These are phyloP conservation scores for Istiophorus platypterus DNA, from an alignment of 2,113 vertebrate genomes.

Conservation along the genomic window DNA sequence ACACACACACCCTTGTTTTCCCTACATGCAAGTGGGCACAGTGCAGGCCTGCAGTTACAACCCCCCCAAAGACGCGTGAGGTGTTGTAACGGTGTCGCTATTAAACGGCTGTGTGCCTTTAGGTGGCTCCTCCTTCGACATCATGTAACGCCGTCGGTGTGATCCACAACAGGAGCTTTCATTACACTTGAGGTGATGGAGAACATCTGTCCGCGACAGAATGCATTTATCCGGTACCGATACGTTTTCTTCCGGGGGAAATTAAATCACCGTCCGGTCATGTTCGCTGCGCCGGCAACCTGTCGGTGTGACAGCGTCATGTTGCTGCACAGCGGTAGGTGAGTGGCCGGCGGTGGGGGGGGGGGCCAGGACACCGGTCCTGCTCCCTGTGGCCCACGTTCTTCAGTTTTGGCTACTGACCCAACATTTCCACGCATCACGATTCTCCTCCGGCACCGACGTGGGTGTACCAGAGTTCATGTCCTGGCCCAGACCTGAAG, in stretches of 20 bases:
- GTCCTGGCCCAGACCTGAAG: too few relatives aligned
- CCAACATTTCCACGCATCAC: too few relatives aligned
- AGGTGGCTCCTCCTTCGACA: background rate
- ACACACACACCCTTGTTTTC: slow-evolving; percentile 2
- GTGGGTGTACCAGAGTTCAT: too few relatives aligned
- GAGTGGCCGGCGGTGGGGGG: too few relatives aligned
- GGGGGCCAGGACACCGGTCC: too few relatives aligned
- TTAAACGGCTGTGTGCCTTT: background rate
- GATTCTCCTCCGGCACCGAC: too few relatives aligned
- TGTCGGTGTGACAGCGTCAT: background rate
- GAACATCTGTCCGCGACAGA: background rate
- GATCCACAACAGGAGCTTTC: background rate
- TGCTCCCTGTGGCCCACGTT: too few relatives aligned
- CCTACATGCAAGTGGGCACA: slow-evolving; percentile 9
- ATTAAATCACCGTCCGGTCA: too few relatives aligned
- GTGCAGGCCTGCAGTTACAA: background rate
- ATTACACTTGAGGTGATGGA: background rate
- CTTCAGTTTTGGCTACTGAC: too few relatives aligned
- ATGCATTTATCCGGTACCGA: background rate
- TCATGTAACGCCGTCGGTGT: background rate
- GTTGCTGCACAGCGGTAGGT: too few relatives aligned
- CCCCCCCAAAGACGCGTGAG: background rate
- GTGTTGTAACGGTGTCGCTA: background rate
- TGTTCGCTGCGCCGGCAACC: too few relatives aligned
- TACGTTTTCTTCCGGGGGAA: background rate